A percentile compares a stretch with the other conserved stretches of the same genome.
phyloP scores from a whole-genome alignment of 2,113 vertebrate genomes.

The Shinisaurus crocodilurus region DNA sequence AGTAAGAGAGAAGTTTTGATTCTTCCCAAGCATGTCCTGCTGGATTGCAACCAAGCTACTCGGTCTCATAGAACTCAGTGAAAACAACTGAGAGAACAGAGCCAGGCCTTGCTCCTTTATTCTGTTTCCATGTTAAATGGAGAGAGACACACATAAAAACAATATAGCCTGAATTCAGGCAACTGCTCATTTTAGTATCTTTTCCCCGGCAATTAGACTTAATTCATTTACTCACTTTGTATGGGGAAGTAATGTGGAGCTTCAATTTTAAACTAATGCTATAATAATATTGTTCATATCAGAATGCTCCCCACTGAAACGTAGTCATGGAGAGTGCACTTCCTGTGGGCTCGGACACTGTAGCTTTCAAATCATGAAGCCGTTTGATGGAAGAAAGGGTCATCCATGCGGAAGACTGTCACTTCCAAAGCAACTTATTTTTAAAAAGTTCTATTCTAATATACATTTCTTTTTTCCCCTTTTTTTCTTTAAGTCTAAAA shows the following conservation, averaged over 20 bases:
- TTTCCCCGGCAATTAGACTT: slow-evolving; percentile 39
- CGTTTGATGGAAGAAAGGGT: background rate
- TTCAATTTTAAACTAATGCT: slow-evolving; percentile 58
- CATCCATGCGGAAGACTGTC: background rate
- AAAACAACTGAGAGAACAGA: background rate
- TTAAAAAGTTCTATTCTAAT: background rate
- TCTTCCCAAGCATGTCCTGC: background rate
- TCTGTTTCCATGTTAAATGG: background rate
- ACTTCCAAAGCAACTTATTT: background rate
- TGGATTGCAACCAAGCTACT: background rate
- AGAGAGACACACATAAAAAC: background rate
- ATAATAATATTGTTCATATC: slow-evolving; percentile 29
- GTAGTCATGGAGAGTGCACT: slow-evolving; percentile 35
- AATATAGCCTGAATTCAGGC: background rate
- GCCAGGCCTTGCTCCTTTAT: background rate
- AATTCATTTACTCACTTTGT: slow-evolving; percentile 53
- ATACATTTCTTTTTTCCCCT: background rate
- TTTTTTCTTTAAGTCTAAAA: too few species aligned
- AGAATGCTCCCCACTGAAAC: slow-evolving; percentile 43
- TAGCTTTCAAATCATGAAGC: slow-evolving; percentile 20
- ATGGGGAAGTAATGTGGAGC: slow-evolving; percentile 50
- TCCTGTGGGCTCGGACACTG: slow-evolving; percentile 27
- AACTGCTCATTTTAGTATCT: background rate
- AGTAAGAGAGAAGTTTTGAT: background rate
- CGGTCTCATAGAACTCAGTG: background rate